Evolutionary conservation across 2,113 vertebrate species (phyloP).

Genomic region (Hemiprocne comata): DNA sequence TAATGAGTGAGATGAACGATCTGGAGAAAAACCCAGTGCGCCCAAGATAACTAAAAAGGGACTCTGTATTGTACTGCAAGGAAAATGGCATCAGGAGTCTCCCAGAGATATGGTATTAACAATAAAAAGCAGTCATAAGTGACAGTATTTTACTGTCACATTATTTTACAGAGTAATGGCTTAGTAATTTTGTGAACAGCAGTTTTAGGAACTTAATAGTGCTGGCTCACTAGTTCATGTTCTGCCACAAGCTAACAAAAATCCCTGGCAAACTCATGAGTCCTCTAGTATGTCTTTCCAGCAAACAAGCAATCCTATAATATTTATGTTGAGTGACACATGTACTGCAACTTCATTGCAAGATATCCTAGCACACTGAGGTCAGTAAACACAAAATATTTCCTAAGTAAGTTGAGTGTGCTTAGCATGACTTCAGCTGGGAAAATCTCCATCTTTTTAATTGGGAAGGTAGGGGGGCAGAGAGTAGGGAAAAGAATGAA

Average conservation of each 20-base stretch:
- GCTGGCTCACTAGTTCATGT: neutral
- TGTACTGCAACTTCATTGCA: neutral
- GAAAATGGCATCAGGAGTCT: neutral
- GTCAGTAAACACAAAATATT: neutral
- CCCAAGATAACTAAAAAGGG: neutral
- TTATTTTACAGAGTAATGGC: neutral
- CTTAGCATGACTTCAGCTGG: neutral
- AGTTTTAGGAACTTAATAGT: neutral
- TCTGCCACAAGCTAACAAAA: neutral
- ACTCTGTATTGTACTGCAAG: neutral
- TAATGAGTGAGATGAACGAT: neutral
- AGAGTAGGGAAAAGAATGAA: neutral
- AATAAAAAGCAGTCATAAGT: neutral
- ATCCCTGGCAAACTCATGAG: neutral
- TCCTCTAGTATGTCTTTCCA: neutral
- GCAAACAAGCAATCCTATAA: neutral
- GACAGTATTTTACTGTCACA: neutral
- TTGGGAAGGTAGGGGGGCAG: rapidly evolving
- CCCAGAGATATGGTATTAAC: neutral
- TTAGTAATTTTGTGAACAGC: neutral
- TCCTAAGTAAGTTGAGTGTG: neutral
- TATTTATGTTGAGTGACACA: neutral
- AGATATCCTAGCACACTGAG: neutral
- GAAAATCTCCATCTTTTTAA: neutral
- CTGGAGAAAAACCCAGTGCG: neutral